These are phyloP conservation scores for Hoplostethus mediterraneus DNA, from an alignment of 2,797 vertebrate species.

Conservation along the genomic window DNA sequence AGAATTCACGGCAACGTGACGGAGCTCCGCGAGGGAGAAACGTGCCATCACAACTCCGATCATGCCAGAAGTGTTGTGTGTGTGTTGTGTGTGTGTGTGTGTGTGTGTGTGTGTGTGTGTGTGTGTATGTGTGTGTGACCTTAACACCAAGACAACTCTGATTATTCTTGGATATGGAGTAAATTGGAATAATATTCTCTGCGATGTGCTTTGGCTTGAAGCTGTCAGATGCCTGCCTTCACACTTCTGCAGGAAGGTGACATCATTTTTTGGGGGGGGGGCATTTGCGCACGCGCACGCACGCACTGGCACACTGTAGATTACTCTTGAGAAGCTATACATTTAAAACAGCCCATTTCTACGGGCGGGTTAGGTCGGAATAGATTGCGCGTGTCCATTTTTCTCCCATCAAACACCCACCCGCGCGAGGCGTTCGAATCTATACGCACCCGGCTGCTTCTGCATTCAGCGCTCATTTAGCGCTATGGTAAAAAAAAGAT, in stretches of 20 bases:
- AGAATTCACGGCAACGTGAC: constrained; percentile 19
- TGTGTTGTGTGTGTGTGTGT: constrained; percentile 12
- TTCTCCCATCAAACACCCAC: constrained; percentile 71
- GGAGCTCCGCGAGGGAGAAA: constrained; percentile 5
- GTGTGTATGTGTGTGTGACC: constrained; percentile 21
- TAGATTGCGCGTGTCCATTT: constrained; percentile 64
- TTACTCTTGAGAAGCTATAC: constrained; percentile 79
- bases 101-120: constrained; percentile 21
- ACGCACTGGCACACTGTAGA: constrained; percentile 6
- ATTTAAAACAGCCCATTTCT: constrained; percentile 87
- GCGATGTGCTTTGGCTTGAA: constrained; percentile 62
- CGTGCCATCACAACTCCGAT: constrained; percentile 48
- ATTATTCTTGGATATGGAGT: constrained; percentile 50
- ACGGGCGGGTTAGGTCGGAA: constrained; percentile 74
- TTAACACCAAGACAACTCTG: constrained; percentile 32
- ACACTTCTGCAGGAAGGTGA: constrained; percentile 47
- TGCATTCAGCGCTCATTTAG: constrained; percentile 73
- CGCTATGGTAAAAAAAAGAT: constrained; percentile 41
- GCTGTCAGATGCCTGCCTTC: constrained; percentile 59
- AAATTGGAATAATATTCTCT: constrained; percentile 62
- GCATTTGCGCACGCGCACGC: background rate
- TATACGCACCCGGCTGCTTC: constrained; percentile 43
- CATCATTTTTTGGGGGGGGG: constrained; percentile 27
- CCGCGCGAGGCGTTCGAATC: constrained; percentile 66
- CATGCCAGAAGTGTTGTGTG: constrained; percentile 34